Evolutionary conservation across 2,797 vertebrate genomes (phyloP).

Genomic region (Ptychadena robeensis): DNA sequence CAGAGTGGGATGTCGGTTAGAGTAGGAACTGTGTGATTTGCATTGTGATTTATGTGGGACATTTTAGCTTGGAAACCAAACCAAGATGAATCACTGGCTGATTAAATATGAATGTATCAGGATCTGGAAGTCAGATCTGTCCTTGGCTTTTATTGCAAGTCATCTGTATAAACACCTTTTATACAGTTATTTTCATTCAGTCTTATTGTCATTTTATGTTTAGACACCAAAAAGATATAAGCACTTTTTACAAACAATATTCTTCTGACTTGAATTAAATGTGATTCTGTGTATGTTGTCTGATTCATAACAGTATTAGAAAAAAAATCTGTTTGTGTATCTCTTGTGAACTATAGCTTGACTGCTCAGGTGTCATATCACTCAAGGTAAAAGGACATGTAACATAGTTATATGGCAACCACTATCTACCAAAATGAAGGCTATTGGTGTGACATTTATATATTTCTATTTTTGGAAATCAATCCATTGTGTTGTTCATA

Average conservation of each 20-base stretch:
- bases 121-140: slow-evolving; percentile 33
- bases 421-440: too few relatives aligned
- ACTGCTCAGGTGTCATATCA: background rate
- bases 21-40: slow-evolving; percentile 27
- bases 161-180: slow-evolving; percentile 34
- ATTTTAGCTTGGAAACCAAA: slow-evolving; percentile 23
- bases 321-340: background rate
- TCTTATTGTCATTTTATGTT: slow-evolving; percentile 41
- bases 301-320: background rate
- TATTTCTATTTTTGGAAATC: too few relatives aligned
- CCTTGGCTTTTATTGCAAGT: slow-evolving; percentile 46
- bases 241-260: too few relatives aligned
- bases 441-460: too few relatives aligned
- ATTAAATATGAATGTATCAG: slow-evolving; percentile 41
- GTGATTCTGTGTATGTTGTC: background rate
- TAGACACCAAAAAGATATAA: too few relatives aligned
- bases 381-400: background rate
- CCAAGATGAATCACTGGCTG: slow-evolving; percentile 37
- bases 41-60: slow-evolving; percentile 48
- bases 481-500: background rate
- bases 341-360: background rate
- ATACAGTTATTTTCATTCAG: slow-evolving; percentile 31
- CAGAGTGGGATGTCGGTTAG: slow-evolving; percentile 1
- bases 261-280: slow-evolving; percentile 11
- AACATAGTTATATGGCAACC: background rate